A percentile compares a stretch with the other conserved stretches of the same genome.
Conservation (phyloP, 2,113 vertebrate genomes). For the Gobius niger region DNA sequence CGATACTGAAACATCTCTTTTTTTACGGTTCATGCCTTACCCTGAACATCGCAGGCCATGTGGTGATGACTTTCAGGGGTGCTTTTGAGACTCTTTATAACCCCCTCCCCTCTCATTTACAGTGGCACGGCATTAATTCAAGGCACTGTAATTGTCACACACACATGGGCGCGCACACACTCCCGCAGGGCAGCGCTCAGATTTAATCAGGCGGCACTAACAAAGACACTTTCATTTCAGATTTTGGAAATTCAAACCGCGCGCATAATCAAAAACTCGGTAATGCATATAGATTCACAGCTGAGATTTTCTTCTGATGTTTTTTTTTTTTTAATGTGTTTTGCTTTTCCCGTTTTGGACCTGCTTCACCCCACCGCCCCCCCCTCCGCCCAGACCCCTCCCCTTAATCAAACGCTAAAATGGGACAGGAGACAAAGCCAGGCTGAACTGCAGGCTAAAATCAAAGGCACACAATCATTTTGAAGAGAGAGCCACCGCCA, state of each 20-base stretch:
- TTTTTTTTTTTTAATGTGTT: conserved; percentile 15
- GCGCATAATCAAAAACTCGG: conserved; percentile 62
- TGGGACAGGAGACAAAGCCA: conserved; percentile 53
- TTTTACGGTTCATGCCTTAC: neutral
- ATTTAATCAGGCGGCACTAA: conserved; percentile 52
- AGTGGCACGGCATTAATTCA: conserved; percentile 57
- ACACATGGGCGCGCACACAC: neutral
- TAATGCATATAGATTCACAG: conserved; percentile 37
- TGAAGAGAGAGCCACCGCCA: conserved; percentile 15
- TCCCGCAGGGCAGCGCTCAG: conserved; percentile 39
- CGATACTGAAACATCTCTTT: neutral
- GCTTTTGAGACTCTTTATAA: conserved; percentile 27
- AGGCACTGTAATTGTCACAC: conserved; percentile 48
- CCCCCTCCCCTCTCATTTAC: conserved; percentile 47
- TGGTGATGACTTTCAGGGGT: conserved; percentile 15
- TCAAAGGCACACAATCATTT: conserved; percentile 33
- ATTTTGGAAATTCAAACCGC: conserved; percentile 62
- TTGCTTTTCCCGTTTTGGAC: neutral
- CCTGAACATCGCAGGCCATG: neutral
- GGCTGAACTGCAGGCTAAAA: conserved; percentile 41
- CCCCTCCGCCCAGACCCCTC: conserved; percentile 21
- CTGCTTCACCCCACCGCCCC: conserved; percentile 11
- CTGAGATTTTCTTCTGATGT: conserved; percentile 37
- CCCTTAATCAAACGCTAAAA: conserved; percentile 43
- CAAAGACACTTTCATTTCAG: conserved; percentile 23